phyloP scores from a whole-genome alignment of 2,797 vertebrate species.

The Anas acuta region DNA sequence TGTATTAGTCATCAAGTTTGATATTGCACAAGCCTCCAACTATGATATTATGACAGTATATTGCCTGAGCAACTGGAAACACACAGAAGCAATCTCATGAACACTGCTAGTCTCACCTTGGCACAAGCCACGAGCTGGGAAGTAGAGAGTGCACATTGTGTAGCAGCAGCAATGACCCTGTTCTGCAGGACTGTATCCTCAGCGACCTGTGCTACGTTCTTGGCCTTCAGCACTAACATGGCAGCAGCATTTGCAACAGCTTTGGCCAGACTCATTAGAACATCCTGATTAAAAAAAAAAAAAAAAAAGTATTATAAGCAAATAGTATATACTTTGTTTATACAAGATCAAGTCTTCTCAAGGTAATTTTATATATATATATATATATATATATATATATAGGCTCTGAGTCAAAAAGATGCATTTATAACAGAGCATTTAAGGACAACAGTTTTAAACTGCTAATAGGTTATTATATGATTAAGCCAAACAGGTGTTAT shows the following conservation, averaged over 20 bases:
- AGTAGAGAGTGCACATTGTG: constrained; percentile 96
- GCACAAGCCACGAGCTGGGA: constrained; percentile 98
- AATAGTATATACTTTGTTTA: neutral
- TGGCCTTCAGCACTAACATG: constrained; percentile 97
- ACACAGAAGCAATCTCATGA: rapidly evolving
- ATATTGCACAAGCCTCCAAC: neutral
- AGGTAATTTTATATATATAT: too few species aligned
- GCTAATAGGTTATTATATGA: neutral
- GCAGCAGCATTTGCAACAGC: constrained; percentile 98
- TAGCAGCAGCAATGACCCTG: constrained; percentile 96
- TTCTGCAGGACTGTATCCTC: constrained; percentile 96
- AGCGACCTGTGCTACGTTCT: constrained; percentile 96
- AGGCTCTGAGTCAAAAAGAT: neutral
- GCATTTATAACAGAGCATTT: neutral
- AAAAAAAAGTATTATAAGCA: neutral
- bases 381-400: too few species aligned
- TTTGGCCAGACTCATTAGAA: constrained; percentile 98
- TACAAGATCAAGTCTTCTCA: neutral
- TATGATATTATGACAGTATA: neutral
- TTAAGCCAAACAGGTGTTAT: neutral
- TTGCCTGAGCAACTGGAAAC: rapidly evolving
- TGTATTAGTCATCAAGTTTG: neutral
- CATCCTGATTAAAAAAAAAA: constrained; percentile 82
- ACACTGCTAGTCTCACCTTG: constrained; percentile 82
- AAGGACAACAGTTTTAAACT: neutral